A percentile compares a stretch with the other conserved stretches of the same genome.
phyloP scores from a whole-genome alignment of 2,113 vertebrate genomes.

The Amazona guildingii region DNA sequence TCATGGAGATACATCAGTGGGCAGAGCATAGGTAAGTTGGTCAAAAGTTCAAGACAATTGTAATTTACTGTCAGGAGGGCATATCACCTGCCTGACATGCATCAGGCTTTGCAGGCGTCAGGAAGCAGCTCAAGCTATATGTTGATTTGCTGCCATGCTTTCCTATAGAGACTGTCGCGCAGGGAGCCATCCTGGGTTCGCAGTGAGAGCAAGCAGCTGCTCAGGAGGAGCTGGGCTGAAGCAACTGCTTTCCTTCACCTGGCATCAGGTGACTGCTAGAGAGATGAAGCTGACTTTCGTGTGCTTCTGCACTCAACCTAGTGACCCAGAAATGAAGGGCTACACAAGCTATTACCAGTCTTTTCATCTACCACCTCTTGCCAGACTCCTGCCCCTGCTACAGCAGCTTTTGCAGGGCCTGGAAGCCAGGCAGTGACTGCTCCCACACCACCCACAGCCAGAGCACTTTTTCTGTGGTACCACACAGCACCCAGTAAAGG shows the following conservation, averaged over 20 bases:
- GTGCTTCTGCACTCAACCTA: not conserved
- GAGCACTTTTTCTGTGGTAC: not conserved
- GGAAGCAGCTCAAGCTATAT: not conserved
- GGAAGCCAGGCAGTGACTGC: not conserved
- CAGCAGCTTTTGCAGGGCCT: not conserved
- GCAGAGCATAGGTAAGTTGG: not conserved
- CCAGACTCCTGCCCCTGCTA: not conserved
- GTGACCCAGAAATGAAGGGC: not conserved
- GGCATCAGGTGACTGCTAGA: not conserved
- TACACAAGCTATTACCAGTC: not conserved
- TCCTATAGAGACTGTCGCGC: not conserved
- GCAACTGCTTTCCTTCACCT: not conserved
- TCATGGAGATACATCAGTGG: accelerated
- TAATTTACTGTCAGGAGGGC: not conserved
- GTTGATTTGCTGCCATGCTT: not conserved
- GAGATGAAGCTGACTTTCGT: not conserved
- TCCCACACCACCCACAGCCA: not conserved
- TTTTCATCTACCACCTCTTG: not conserved
- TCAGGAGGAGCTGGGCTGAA: not conserved
- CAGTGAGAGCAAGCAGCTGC: not conserved
- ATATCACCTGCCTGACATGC: not conserved
- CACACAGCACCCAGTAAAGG: not conserved
- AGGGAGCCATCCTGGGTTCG: not conserved
- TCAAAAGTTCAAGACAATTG: not conserved
- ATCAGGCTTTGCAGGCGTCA: not conserved